A percentile compares a stretch with the other conserved stretches of the same genome.
phyloP scores from a whole-genome alignment of 2,113 vertebrate species.

The Psettodes erumei region DNA sequence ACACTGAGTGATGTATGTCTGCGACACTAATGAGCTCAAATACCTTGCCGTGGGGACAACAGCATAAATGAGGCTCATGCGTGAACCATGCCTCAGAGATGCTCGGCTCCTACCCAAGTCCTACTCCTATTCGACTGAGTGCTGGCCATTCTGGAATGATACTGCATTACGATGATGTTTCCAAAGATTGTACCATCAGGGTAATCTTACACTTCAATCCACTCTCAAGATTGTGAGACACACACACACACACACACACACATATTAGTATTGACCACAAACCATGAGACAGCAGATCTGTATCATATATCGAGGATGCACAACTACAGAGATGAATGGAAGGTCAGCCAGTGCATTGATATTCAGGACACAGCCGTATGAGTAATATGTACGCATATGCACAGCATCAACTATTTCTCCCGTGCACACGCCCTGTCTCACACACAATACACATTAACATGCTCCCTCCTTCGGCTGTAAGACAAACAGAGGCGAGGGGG shows the following conservation, averaged over 20 bases:
- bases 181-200: constrained; percentile 46
- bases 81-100: constrained; percentile 4
- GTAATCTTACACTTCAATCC: constrained; percentile 54
- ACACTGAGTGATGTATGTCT: constrained; percentile 2
- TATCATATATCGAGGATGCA: constrained; percentile 36
- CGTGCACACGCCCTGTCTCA: background rate
- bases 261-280: constrained; percentile 57
- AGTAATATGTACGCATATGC: constrained; percentile 63
- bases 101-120: constrained; percentile 7
- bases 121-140: constrained; percentile 16
- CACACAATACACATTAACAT: constrained; percentile 25
- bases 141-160: constrained; percentile 38
- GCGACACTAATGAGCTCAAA: constrained; percentile 42
- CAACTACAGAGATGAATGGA: constrained; percentile 50
- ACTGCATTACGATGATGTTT: constrained; percentile 47
- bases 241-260: constrained; percentile 34
- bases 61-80: constrained; percentile 15
- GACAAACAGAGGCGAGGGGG: constrained; percentile 69
- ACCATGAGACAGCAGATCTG: constrained; percentile 64
- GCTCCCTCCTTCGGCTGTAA: constrained; percentile 63
- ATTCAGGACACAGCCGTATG: constrained; percentile 58
- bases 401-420: constrained; percentile 48
- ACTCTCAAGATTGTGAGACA: constrained; percentile 10
- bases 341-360: constrained; percentile 61
- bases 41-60: constrained; percentile 33